phyloP scores from a whole-genome alignment of 2,797 vertebrate genomes.

The Gymnothorax javanicus region DNA sequence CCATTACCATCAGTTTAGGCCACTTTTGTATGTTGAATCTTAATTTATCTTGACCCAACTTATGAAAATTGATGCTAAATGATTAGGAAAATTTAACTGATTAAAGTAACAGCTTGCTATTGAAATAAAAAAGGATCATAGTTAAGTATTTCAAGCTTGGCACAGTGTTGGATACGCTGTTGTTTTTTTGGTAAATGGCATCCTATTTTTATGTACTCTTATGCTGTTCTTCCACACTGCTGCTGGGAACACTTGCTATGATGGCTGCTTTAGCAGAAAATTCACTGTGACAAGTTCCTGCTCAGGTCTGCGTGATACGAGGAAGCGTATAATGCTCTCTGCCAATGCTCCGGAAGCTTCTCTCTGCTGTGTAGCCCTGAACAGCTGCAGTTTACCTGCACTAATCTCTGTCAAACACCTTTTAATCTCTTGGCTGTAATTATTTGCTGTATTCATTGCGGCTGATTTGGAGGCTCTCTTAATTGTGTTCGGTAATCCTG shows the following conservation, averaged over 20 bases:
- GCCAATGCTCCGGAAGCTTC: neutral
- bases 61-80: neutral
- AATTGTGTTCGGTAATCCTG: constrained; percentile 73
- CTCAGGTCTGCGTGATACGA: neutral
- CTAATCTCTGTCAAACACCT: constrained; percentile 71
- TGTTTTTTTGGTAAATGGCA: neutral
- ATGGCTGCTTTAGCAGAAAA: neutral
- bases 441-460: constrained; percentile 60
- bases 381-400: constrained; percentile 60
- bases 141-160: neutral
- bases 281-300: neutral
- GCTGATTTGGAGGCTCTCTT: constrained; percentile 55
- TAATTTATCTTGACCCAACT: neutral
- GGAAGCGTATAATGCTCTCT: neutral
- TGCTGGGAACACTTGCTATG: neutral
- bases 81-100: neutral
- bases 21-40: neutral
- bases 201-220: neutral
- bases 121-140: neutral
- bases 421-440: constrained; percentile 63
- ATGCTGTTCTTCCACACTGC: neutral
- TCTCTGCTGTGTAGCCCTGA: neutral
- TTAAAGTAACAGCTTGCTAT: neutral
- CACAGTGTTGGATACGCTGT: neutral
- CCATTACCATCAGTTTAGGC: neutral